Evolutionary conservation across 2,797 vertebrate species (phyloP).

Genomic region (Hyperoplus immaculatus): DNA sequence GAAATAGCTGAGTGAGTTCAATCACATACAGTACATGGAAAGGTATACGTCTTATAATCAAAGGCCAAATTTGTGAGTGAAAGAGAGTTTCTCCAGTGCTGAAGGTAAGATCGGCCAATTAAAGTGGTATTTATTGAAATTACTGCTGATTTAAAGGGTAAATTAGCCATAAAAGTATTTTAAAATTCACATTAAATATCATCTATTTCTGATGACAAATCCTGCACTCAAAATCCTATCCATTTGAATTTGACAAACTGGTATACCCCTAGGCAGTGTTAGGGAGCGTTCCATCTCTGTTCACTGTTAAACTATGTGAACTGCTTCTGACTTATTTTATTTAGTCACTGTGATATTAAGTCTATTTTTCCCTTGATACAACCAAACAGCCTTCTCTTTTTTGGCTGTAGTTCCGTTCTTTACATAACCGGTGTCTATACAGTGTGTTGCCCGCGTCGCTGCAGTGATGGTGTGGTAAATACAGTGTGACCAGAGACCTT

Average conservation of each 20-base stretch:
- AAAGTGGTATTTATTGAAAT: neutral
- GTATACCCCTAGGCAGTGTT: no score
- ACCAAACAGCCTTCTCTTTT: neutral
- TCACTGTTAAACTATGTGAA: conserved; percentile 11
- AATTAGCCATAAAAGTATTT: neutral
- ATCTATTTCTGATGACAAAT: no score
- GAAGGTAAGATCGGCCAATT: neutral
- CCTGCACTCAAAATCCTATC: neutral
- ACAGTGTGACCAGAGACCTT: conserved; percentile 50
- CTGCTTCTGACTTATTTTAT: conserved; percentile 1
- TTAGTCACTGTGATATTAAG: neutral
- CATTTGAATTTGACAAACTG: neutral
- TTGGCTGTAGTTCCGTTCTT: neutral
- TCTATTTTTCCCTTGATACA: neutral
- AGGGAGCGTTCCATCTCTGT: no score
- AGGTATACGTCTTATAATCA: neutral
- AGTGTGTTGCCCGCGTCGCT: neutral
- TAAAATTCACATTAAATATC: no score
- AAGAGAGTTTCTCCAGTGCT: neutral
- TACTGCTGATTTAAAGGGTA: neutral
- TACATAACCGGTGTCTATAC: conserved; percentile 21
- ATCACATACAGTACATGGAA: no score
- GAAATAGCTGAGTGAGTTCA: neutral
- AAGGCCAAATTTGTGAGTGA: neutral
- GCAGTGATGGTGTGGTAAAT: conserved; percentile 54